Conservation (phyloP, 2,888 invertebrate genomes). For the Dicyrtomina minuta region DNA sequence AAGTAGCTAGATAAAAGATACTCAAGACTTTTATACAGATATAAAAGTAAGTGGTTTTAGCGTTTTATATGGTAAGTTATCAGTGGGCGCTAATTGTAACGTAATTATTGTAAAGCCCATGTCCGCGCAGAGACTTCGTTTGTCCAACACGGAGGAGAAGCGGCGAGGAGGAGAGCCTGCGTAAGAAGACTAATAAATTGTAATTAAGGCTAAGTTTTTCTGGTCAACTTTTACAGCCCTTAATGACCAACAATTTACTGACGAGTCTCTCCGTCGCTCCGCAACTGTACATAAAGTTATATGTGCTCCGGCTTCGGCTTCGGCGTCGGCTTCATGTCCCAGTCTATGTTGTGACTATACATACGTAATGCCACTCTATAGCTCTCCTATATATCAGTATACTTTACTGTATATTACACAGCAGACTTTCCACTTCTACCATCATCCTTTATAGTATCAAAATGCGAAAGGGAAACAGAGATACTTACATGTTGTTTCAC, state of each 20-base stretch:
- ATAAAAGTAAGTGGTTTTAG: slow-evolving; percentile 22
- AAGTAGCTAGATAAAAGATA: slow-evolving; percentile 6
- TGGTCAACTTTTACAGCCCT: slow-evolving; percentile 44
- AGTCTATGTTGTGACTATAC: too few relatives aligned
- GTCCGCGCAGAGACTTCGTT: slow-evolving; percentile 20
- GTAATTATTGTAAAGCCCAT: slow-evolving; percentile 29
- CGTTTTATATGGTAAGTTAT: slow-evolving; percentile 19
- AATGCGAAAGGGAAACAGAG: too few relatives aligned
- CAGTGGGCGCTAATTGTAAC: slow-evolving; percentile 31
- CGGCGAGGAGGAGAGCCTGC: slow-evolving; percentile 14
- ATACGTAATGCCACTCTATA: too few relatives aligned
- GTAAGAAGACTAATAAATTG: slow-evolving; percentile 48
- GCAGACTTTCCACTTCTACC: too few relatives aligned
- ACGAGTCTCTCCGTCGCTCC: slow-evolving; percentile 23
- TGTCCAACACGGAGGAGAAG: slow-evolving; percentile 9
- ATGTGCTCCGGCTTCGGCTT: too few relatives aligned
- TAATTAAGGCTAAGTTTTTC: slow-evolving; percentile 50
- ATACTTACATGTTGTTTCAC: too few relatives aligned
- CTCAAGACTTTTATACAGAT: slow-evolving; percentile 3
- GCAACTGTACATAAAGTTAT: not conserved
- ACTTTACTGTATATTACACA: too few relatives aligned
- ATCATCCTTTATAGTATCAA: too few relatives aligned
- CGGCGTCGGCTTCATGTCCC: too few relatives aligned
- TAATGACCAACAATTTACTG: slow-evolving; percentile 49
- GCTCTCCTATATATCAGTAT: too few relatives aligned